These are phyloP conservation scores for Alaudala cheleensis DNA, from an alignment of 2,113 vertebrate species.

Conservation along the genomic window DNA sequence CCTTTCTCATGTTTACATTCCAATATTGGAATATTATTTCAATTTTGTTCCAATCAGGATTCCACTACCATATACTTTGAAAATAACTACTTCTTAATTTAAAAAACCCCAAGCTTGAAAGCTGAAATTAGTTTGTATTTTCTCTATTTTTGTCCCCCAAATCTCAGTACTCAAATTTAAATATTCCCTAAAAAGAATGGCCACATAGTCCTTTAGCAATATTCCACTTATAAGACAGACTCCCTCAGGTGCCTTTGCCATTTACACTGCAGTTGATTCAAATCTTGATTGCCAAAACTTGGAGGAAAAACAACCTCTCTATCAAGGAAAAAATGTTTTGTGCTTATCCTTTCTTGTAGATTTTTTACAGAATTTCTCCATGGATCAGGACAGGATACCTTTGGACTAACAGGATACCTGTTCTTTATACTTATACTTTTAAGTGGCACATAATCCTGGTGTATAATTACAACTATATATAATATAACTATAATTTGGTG, in stretches of 20 bases:
- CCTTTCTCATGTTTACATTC: background rate
- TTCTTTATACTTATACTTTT: background rate
- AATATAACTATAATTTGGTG: background rate
- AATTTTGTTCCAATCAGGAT: background rate
- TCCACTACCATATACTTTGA: background rate
- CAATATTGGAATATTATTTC: background rate
- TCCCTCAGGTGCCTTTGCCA: background rate
- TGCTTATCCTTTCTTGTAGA: background rate
- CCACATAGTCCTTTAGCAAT: background rate
- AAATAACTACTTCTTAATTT: background rate
- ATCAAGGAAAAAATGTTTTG: rapidly evolving
- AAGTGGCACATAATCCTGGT: background rate
- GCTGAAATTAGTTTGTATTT: background rate
- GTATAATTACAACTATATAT: background rate
- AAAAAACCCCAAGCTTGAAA: background rate
- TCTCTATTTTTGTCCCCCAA: background rate
- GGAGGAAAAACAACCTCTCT: background rate
- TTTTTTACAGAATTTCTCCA: background rate
- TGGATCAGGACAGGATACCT: background rate
- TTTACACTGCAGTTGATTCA: background rate
- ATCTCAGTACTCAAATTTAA: background rate
- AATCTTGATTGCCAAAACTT: background rate
- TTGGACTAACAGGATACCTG: background rate
- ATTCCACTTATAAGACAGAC: background rate
- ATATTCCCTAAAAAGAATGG: background rate